phyloP scores from a whole-genome alignment of 2,113 vertebrate species.

The Meriones unguiculatus region DNA sequence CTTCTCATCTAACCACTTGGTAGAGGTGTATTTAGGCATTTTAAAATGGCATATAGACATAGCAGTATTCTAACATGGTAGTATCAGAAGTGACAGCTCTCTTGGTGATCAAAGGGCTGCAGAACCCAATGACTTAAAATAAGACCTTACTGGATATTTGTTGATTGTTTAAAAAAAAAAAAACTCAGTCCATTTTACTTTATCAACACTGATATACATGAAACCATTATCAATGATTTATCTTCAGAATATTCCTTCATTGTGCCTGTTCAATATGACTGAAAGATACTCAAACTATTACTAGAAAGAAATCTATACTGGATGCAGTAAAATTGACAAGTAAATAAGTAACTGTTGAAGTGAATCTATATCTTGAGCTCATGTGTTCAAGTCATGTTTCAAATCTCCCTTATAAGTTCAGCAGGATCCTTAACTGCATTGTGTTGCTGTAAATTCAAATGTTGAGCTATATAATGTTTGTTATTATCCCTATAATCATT shows the following conservation, averaged over 20 bases:
- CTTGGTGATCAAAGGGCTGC: neutral
- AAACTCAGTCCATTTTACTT: neutral
- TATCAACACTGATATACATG: neutral
- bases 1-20: neutral
- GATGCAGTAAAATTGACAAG: neutral
- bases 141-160: neutral
- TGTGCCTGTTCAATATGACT: neutral
- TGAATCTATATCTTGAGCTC: neutral
- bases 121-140: neutral
- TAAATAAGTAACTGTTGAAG: neutral
- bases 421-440: no score
- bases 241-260: neutral
- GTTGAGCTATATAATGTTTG: no score
- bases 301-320: neutral
- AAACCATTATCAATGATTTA: neutral
- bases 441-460: no score
- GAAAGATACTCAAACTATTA: neutral
- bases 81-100: neutral
- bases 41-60: neutral
- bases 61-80: neutral
- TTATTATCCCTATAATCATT: no score
- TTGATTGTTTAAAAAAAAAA: neutral
- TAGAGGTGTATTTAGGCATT: neutral
- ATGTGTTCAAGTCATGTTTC: neutral
- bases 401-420: neutral